phyloP scores from a whole-genome alignment of 2,888 invertebrate species.

The Drosophila mimetica region DNA sequence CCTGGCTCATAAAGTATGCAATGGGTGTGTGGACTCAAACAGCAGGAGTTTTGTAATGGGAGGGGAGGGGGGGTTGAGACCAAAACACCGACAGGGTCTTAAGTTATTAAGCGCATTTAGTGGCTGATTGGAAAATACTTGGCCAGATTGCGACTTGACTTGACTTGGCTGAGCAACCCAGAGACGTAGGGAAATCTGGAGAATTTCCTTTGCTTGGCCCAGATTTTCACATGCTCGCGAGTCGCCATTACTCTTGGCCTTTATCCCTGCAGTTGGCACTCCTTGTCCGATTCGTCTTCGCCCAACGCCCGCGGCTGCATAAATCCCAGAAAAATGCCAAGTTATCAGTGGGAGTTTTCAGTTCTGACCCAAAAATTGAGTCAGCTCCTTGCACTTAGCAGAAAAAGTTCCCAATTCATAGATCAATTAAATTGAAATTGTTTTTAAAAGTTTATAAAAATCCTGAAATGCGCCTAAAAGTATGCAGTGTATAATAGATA shows the following conservation, averaged over 20 bases:
- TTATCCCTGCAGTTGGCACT: slow-evolving; percentile 7
- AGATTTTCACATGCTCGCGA: background rate
- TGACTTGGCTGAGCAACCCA: background rate
- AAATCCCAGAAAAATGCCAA: slow-evolving; percentile 11
- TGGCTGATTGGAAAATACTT: slow-evolving; percentile 38
- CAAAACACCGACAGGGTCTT: slow-evolving; percentile 20
- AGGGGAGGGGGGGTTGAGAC: background rate
- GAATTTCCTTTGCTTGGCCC: background rate
- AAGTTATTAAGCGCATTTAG: slow-evolving; percentile 42
- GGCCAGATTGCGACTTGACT: slow-evolving; percentile 13
- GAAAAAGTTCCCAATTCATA: background rate
- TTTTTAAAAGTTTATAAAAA: too few relatives aligned
- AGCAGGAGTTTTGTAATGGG: background rate
- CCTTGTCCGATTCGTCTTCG: background rate
- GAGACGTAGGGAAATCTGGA: background rate
- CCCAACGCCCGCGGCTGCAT: slow-evolving; percentile 18
- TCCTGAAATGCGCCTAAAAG: too few relatives aligned
- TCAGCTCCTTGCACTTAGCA: background rate
- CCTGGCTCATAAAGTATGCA: slow-evolving; percentile 69
- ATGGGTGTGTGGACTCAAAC: slow-evolving; percentile 3
- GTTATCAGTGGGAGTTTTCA: slow-evolving; percentile 5
- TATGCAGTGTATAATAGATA: too few relatives aligned
- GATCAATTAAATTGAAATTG: too few relatives aligned
- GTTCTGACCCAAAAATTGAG: background rate
- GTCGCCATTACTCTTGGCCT: background rate